Conservation (phyloP, 2,113 vertebrate species). For the Microtus oregoni region DNA sequence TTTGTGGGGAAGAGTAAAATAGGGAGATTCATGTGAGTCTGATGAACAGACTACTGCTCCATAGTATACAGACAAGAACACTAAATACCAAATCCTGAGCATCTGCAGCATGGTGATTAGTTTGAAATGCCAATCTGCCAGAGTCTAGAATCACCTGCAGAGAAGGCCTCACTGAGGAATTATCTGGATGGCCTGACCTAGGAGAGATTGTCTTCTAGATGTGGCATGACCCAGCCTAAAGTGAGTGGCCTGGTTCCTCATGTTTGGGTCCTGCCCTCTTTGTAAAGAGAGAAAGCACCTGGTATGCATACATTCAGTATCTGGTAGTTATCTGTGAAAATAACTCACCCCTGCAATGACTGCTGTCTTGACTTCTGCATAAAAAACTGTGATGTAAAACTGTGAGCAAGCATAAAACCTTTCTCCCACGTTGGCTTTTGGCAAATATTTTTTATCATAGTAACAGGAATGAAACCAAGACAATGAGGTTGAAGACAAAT, state of each 20-base stretch:
- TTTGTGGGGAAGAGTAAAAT: not conserved
- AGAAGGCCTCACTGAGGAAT: not conserved
- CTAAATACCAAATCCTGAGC: not conserved
- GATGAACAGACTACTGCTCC: not conserved
- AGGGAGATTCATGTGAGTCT: not conserved
- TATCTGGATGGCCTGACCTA: not conserved
- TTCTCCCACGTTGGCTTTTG: not conserved
- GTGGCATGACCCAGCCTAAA: not conserved
- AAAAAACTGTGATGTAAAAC: not conserved
- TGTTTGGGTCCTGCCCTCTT: too few species aligned
- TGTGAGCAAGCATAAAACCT: not conserved
- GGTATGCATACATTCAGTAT: not conserved
- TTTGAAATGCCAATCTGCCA: not conserved
- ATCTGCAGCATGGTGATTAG: not conserved
- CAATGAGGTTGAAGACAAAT: not conserved
- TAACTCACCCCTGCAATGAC: too few species aligned
- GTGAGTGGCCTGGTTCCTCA: not conserved
- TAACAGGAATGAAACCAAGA: not conserved
- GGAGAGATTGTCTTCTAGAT: not conserved
- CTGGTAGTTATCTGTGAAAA: not conserved
- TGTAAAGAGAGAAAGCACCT: not conserved
- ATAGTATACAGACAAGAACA: not conserved
- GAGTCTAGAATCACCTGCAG: not conserved
- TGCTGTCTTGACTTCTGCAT: not conserved
- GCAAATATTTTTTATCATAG: not conserved